Conservation (phyloP, 2,797 vertebrate species). For the Lithobates pipiens region DNA sequence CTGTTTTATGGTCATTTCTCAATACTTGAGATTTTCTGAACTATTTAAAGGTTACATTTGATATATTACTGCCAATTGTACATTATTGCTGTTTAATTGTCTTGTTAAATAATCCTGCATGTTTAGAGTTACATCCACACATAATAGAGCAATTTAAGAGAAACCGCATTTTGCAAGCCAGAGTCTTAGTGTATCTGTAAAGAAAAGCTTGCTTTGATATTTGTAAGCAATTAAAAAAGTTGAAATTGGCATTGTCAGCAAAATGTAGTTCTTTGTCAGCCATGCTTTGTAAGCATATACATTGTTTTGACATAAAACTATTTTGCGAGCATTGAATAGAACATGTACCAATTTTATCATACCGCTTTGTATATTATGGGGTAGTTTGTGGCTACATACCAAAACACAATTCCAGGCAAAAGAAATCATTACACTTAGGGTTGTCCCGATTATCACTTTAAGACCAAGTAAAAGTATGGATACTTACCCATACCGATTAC, state of each 20-base stretch:
- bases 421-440: neutral
- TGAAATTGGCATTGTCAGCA: neutral
- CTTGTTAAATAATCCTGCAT: neutral
- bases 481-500: too few species aligned
- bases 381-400: neutral
- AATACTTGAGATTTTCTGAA: too few species aligned
- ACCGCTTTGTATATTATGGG: neutral
- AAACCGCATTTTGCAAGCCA: neutral
- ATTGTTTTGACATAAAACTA: conserved; percentile 35
- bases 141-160: neutral
- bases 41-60: too few species aligned
- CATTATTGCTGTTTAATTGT: neutral
- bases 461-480: too few species aligned
- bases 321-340: neutral
- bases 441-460: too few species aligned
- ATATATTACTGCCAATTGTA: too few species aligned
- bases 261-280: conserved; percentile 3
- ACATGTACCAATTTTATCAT: conserved; percentile 16
- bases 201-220: neutral
- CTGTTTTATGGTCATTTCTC: too few species aligned
- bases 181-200: neutral
- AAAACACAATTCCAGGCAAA: neutral
- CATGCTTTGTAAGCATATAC: neutral
- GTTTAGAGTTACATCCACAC: neutral
- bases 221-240: conserved; percentile 28